These are phyloP conservation scores for Gobiocypris rarus DNA, from an alignment of 2,113 vertebrate genomes.

Conservation along the genomic window DNA sequence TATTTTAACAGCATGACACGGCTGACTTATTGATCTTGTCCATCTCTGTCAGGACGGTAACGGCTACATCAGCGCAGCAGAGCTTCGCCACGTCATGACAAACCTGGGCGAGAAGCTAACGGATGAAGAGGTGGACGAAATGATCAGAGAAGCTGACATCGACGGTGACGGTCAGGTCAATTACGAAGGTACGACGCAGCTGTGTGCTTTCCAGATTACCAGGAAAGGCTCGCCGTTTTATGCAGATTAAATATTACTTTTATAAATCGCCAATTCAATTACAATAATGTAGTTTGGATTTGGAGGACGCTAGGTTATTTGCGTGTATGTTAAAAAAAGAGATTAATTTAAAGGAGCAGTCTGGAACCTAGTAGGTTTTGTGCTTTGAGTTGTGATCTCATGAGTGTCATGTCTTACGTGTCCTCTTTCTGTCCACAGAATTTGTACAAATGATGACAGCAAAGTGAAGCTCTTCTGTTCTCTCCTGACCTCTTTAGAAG, in stretches of 20 bases:
- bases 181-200: slow-evolving; percentile 84
- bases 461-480: slow-evolving; percentile 89
- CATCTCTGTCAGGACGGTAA: slow-evolving; percentile 87
- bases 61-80: slow-evolving; percentile 95
- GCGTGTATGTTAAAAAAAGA: background rate
- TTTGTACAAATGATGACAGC: slow-evolving; percentile 99
- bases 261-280: slow-evolving; percentile 21
- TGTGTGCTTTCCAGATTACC: slow-evolving; percentile 5
- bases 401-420: background rate
- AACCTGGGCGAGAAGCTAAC: slow-evolving; percentile 99
- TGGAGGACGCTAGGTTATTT: slow-evolving; percentile 8
- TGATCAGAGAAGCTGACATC: slow-evolving; percentile 99
- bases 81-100: slow-evolving; percentile 97
- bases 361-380: background rate
- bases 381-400: background rate
- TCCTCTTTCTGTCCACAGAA: slow-evolving; percentile 81
- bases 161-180: slow-evolving; percentile 98
- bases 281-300: slow-evolving; percentile 23
- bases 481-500: slow-evolving; percentile 82
- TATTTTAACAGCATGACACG: slow-evolving; percentile 11
- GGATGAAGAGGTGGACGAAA: slow-evolving; percentile 97
- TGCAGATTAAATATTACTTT: slow-evolving; percentile 19
- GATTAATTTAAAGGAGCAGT: background rate
- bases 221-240: background rate
- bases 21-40: slow-evolving; percentile 12